phyloP scores from a whole-genome alignment of 2,888 invertebrate genomes.

The Chrysodeixis includens region DNA sequence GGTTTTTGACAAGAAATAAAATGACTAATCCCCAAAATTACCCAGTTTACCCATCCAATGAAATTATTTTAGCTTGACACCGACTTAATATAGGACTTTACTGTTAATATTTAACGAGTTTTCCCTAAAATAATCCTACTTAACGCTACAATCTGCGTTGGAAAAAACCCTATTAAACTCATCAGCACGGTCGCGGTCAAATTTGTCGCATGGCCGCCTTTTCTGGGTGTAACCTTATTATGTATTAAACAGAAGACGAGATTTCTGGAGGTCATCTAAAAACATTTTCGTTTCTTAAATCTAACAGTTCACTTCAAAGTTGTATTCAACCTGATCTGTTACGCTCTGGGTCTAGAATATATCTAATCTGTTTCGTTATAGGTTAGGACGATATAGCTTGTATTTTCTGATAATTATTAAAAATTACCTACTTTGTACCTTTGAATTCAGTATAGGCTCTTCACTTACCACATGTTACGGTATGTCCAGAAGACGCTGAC shows the following conservation, averaged over 20 bases:
- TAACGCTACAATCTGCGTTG: conserved; percentile 12
- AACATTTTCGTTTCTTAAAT: conserved; percentile 15
- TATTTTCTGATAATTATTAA: no score
- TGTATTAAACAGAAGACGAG: conserved; percentile 28
- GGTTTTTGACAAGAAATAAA: no score
- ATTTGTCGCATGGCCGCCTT: conserved; percentile 42
- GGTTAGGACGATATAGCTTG: no score
- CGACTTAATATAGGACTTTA: neutral
- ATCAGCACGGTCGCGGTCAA: conserved; percentile 23
- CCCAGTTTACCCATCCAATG: neutral
- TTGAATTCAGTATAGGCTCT: neutral
- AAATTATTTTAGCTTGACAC: neutral
- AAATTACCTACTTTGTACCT: no score
- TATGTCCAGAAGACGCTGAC: no score
- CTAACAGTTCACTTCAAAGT: neutral
- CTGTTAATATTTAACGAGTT: neutral
- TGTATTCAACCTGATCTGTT: neutral
- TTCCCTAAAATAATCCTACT: conserved; percentile 9
- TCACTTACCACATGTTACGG: no score
- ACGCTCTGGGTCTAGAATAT: neutral
- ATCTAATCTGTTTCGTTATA: no score
- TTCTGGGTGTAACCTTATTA: conserved; percentile 39
- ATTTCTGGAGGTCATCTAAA: conserved; percentile 11
- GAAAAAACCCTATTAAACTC: conserved; percentile 29
- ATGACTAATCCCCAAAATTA: no score